Evolutionary conservation across 2,797 vertebrate genomes (phyloP), one percentile per base, ranked within the genome.

Genomic region (Oryzias sinensis): DNA sequence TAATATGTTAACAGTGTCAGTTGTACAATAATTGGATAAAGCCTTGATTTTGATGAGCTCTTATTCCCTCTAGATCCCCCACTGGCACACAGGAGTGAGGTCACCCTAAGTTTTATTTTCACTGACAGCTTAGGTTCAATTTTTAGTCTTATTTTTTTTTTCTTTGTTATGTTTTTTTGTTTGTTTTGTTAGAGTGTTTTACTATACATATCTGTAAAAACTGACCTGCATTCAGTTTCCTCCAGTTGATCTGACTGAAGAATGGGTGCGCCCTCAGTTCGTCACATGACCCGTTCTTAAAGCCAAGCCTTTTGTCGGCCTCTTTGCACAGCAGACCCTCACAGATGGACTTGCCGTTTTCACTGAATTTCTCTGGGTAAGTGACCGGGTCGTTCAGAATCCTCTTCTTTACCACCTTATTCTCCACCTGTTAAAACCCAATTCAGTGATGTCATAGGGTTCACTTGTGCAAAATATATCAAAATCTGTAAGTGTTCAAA

Each of bases 141-240:
- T 37, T 37, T 37, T 37, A 37, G 9, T 0, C 11, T 37, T 9
- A 18, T 1, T 11, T 37, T 27, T 27, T 5, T 7, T 0, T 7
- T 27, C 27, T 27, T 27, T 27, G 6, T 27, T 37, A 22, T 22
- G 20, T 22, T 22, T 22, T 22, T 22, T 22, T 22, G 2, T 1
- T 22, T 22, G 18, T 18, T 11, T 11, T 7, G 5, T 14, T 6
- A 45, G 3, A 13, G 44, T 16, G 18, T 17, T 1, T 24, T 25
- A 29, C 14, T n/a, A 44, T n/a, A 11, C 14, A 27, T 53, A 6
- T 49, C 16, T 59, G 49, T 43, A 8, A 17, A 47, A 20, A 41
- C 71, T 16, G 24, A 95, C 95, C 95, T 50, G 94, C 94, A 14
- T 94, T 85, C 0, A 97, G 93, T 57, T 94, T 93, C 53, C 93